Percentiles rank a stretch among this genome's conserved stretches.
These are phyloP conservation scores for Okapia johnstoni DNA, from an alignment of 2,113 vertebrate genomes.

Conservation along the genomic window DNA sequence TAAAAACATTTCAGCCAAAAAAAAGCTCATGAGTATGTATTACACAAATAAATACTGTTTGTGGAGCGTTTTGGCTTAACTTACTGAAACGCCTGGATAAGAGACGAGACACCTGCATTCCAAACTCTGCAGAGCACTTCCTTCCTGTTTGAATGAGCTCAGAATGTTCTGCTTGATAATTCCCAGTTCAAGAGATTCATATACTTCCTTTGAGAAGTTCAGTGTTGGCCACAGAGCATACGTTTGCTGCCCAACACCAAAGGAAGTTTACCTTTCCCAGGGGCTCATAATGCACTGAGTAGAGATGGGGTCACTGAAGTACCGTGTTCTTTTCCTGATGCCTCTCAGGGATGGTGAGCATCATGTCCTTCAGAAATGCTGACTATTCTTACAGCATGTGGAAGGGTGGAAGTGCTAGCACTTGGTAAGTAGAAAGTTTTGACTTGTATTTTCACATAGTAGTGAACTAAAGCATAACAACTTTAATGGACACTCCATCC, in stretches of 20 bases:
- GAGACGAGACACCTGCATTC: conserved; percentile 28
- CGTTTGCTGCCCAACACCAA: neutral
- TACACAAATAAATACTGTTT: conserved; percentile 14
- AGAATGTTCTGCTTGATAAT: neutral
- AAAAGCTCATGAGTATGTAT: neutral
- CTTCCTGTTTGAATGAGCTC: conserved; percentile 3
- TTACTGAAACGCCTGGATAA: conserved; percentile 31
- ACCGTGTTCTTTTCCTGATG: neutral
- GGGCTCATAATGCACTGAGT: neutral
- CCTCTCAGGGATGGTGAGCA: conserved; percentile 82
- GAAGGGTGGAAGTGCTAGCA: conserved; percentile 80
- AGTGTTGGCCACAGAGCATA: neutral
- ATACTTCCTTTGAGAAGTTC: neutral
- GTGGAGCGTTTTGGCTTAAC: conserved; percentile 31
- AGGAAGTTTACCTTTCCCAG: neutral
- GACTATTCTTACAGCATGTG: conserved; percentile 89
- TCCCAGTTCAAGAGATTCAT: neutral
- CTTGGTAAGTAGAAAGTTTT: conserved; percentile 84
- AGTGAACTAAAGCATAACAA: neutral
- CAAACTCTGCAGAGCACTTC: neutral
- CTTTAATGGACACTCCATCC: neutral
- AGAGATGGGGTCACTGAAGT: neutral
- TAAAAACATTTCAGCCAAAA: neutral
- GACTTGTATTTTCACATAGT: neutral
- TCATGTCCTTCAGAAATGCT: conserved; percentile 85